Percentiles rank a stretch among this genome's conserved stretches.
Conservation (phyloP, 2,113 vertebrate genomes). For the Coryphaenoides rupestris region DNA sequence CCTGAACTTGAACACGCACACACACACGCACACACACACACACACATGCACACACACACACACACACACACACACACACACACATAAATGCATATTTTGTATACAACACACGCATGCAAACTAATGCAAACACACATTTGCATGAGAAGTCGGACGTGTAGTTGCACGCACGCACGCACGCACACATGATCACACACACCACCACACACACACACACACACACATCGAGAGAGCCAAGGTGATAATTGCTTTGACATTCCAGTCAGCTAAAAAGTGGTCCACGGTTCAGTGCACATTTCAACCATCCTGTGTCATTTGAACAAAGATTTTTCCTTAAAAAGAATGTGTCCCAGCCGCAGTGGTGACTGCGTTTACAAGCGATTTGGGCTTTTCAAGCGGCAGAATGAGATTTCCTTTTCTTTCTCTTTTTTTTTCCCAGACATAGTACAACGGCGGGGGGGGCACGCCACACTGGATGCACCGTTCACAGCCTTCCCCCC, state of each 20-base stretch:
- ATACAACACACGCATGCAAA: no score
- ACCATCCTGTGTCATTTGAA: conserved; percentile 30
- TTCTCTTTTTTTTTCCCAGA: conserved; percentile 12
- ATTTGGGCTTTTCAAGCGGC: no score
- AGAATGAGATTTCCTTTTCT: neutral
- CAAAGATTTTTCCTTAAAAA: conserved; percentile 27
- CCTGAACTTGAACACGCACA: no score
- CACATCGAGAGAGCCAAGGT: conserved; percentile 30
- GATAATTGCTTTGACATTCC: conserved; percentile 35
- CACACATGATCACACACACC: neutral
- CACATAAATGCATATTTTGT: no score
- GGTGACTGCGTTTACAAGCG: conserved; percentile 19
- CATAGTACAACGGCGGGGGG: no score
- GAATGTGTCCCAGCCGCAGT: neutral
- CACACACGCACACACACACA: no score
- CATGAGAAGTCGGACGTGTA: no score
- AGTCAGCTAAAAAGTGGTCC: conserved; percentile 40
- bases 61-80: neutral
- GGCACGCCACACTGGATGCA: no score
- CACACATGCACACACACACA: conserved; percentile 1
- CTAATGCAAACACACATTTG: conserved; percentile 1
- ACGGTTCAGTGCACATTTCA: conserved; percentile 28
- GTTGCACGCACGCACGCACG: neutral
- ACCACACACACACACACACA: conserved; percentile 5
- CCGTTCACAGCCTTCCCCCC: no score